Evolutionary conservation across 2,888 invertebrate genomes (phyloP).

Genomic region (Helleia helle): DNA sequence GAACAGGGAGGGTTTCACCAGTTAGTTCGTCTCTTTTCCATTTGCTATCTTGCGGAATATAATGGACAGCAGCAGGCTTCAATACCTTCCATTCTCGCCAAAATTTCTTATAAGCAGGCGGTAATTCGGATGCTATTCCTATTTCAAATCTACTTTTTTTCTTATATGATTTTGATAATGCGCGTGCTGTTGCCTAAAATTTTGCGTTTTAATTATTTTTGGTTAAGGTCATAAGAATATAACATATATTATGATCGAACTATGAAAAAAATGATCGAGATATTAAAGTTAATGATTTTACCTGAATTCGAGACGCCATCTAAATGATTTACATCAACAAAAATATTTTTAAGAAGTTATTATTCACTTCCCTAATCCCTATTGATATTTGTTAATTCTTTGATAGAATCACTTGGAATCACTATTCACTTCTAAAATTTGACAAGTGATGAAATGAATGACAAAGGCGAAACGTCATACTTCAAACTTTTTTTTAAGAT

Average conservation of each 20-base stretch:
- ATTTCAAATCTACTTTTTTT: constrained; percentile 73
- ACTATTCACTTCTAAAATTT: background rate
- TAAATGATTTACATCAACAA: background rate
- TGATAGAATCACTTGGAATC: too few relatives aligned
- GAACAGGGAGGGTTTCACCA: constrained; percentile 81
- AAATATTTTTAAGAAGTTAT: too few relatives aligned
- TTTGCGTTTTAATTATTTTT: constrained; percentile 3
- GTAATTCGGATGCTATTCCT: constrained; percentile 80
- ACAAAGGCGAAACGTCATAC: too few relatives aligned
- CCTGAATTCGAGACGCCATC: constrained; percentile 6
- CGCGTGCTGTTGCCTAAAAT: constrained; percentile 60
- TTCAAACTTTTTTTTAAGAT: too few relatives aligned
- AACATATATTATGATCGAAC: background rate
- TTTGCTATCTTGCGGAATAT: constrained; percentile 80
- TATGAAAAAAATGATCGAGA: background rate
- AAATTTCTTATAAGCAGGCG: constrained; percentile 88
- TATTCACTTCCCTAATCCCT: too few relatives aligned
- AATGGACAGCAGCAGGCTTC: constrained; percentile 77
- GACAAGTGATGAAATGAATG: background rate
- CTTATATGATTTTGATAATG: constrained; percentile 64
- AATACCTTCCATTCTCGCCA: constrained; percentile 87
- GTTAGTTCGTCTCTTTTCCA: constrained; percentile 83
- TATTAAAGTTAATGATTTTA: background rate
- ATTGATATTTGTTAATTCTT: too few relatives aligned
- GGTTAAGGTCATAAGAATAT: constrained; percentile 2